Evolutionary conservation across 2,113 vertebrate species (phyloP).

Genomic region (Rhombomys opimus): DNA sequence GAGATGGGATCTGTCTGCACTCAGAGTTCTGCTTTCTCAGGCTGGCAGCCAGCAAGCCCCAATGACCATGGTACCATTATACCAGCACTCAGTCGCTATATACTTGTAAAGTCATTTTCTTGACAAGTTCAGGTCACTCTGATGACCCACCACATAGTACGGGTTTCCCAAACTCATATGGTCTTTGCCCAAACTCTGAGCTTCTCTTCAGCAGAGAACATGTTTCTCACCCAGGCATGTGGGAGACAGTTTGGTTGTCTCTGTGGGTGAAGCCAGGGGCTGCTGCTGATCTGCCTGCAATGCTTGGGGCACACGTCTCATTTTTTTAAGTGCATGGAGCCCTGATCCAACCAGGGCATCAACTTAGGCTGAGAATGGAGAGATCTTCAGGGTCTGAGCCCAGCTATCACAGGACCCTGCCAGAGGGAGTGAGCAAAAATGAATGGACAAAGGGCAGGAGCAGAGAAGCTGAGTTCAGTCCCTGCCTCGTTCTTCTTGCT

Average conservation of each 20-base stretch:
- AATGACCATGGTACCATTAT: too few relatives aligned
- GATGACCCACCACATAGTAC: fast-evolving
- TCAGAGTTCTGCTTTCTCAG: not conserved
- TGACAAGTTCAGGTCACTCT: fast-evolving
- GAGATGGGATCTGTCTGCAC: not conserved
- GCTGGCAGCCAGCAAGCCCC: not conserved
- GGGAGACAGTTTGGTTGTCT: not conserved
- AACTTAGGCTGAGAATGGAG: not conserved
- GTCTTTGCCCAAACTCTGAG: too few relatives aligned
- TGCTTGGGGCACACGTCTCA: not conserved
- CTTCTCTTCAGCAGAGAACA: fast-evolving
- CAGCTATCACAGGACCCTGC: not conserved
- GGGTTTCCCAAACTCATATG: too few relatives aligned
- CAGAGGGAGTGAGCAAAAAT: not conserved
- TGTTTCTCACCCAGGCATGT: not conserved
- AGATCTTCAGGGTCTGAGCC: not conserved
- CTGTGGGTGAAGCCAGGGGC: not conserved
- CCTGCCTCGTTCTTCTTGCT: not conserved
- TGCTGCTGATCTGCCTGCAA: not conserved
- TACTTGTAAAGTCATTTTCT: too few relatives aligned
- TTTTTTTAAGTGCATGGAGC: not conserved
- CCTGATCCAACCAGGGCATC: not conserved
- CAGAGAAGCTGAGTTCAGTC: not conserved
- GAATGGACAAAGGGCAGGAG: too few relatives aligned
- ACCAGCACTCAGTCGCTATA: fast-evolving